These are phyloP conservation scores for Ariolimax columbianus DNA, from an alignment of 2,888 invertebrate genomes.

Conservation along the genomic window DNA sequence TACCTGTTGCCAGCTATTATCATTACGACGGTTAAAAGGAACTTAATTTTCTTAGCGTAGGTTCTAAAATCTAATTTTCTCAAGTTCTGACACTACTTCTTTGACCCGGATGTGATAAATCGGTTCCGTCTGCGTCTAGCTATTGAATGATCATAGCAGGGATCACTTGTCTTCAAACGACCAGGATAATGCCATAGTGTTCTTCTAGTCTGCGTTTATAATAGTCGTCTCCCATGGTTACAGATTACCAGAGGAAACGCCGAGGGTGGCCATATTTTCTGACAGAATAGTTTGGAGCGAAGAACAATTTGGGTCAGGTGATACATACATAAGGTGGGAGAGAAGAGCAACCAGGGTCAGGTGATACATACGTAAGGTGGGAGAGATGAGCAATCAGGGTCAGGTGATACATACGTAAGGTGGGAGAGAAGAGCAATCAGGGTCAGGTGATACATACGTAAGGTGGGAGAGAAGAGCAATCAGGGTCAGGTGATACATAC, in stretches of 20 bases:
- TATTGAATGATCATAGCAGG: background rate
- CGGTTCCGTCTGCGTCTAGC: background rate
- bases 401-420: no score
- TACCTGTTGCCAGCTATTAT: background rate
- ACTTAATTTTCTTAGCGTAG: background rate
- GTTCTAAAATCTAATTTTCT: background rate
- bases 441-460: no score
- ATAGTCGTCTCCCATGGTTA: background rate
- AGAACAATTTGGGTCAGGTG: no score
- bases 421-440: no score
- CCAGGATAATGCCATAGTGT: background rate
- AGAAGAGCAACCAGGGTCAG: no score
- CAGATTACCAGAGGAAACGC: background rate
- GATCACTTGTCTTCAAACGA: background rate
- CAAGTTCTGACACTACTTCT: background rate
- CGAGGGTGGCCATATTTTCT: background rate
- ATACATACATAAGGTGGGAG: no score
- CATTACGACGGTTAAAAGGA: background rate
- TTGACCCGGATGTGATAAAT: constrained; percentile 14
- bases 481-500: no score
- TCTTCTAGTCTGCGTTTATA: background rate
- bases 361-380: no score
- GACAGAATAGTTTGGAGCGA: background rate
- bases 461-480: no score
- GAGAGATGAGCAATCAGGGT: no score